phyloP scores from a whole-genome alignment of 1,140 invertebrate species.

The Drosophila punjabiensis region DNA sequence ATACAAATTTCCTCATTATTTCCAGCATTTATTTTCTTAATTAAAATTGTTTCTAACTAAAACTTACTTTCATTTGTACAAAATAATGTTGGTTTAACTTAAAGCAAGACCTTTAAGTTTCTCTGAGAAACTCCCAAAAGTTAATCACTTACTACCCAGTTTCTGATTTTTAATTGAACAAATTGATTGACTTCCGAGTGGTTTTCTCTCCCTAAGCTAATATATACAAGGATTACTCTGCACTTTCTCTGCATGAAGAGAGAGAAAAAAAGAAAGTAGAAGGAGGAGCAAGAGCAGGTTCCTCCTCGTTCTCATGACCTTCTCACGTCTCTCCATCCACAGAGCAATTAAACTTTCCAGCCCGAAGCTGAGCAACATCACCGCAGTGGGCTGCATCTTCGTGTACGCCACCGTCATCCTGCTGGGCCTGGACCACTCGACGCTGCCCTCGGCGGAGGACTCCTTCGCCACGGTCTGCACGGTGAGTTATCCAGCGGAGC shows the following conservation, averaged over 20 bases:
- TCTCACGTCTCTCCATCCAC: slow-evolving; percentile 43
- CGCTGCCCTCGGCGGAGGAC: slow-evolving; percentile 88
- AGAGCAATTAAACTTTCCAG: slow-evolving; percentile 97
- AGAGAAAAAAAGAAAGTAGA: not conserved
- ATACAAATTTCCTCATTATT: too few species aligned
- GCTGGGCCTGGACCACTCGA: slow-evolving; percentile 94
- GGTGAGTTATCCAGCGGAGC: slow-evolving; percentile 87
- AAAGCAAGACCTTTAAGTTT: not conserved
- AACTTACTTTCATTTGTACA: not conserved
- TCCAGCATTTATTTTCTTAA: not conserved
- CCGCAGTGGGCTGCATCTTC: slow-evolving; percentile 96
- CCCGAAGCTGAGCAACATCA: slow-evolving; percentile 98
- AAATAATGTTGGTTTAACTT: not conserved
- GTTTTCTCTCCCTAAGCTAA: not conserved
- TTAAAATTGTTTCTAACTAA: too few species aligned
- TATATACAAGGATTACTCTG: slow-evolving; percentile 42
- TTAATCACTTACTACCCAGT: slow-evolving; percentile 2
- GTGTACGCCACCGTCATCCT: slow-evolving; percentile 97
- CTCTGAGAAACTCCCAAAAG: not conserved
- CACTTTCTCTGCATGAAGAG: slow-evolving; percentile 34
- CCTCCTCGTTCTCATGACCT: slow-evolving; percentile 22
- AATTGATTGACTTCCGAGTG: slow-evolving; percentile 21
- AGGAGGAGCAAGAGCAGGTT: not conserved
- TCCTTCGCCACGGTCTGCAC: slow-evolving; percentile 94
- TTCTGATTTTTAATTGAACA: slow-evolving; percentile 17